Evolutionary conservation across 2,797 vertebrate species (phyloP), one percentile per base, ranked within the genome.

Genomic region (Nannoperca obscura): DNA sequence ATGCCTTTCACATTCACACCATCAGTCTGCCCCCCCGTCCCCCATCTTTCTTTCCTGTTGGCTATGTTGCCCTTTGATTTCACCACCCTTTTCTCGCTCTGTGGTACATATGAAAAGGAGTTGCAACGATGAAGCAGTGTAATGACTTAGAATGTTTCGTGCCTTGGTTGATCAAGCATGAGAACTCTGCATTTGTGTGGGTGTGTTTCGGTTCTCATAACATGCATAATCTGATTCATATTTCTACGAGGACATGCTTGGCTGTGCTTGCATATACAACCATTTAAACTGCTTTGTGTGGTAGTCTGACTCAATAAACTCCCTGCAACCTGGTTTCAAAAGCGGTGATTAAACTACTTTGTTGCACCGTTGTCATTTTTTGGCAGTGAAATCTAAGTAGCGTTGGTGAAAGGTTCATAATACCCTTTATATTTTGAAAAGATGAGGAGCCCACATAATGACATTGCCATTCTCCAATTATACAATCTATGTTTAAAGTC

Each of bases 11-110:
- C 62, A 73, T 59, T 69, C 66, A 24, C 64, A 11, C 66, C 57
- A 36, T 74, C 71, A 57, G 71, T 60, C 4, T 55, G 44, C 15
- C 24, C 44, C 24, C 40, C 50, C 14, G 1, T 66, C 54, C 34
- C 27, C 6, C 20, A 27, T 4, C 34, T 71, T 53, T 67, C 27
- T 69, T 24, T 74, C 59, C 65, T 62, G 17, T 30, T 77, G 55
- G 59, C 47, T 19, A 57, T 65, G 53, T 77, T 32, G 46, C 55
- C 63, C 69, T 89, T 82, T 84, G 71, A 88, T 91, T 89, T 78
- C 74, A 57, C 67, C 70, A 50, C 14, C 40, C 58, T 58, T 74
- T 27, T 34, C 62, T 72, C 11, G 20, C 70, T 78, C 50, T 76
- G 62, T 66, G 70, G 32, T 74, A 54, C 57, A 38, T 60, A 59